Evolutionary conservation across 2,797 vertebrate genomes (phyloP), one percentile per base, ranked within the genome.

Genomic region (Mormyrus proboscirostris): DNA sequence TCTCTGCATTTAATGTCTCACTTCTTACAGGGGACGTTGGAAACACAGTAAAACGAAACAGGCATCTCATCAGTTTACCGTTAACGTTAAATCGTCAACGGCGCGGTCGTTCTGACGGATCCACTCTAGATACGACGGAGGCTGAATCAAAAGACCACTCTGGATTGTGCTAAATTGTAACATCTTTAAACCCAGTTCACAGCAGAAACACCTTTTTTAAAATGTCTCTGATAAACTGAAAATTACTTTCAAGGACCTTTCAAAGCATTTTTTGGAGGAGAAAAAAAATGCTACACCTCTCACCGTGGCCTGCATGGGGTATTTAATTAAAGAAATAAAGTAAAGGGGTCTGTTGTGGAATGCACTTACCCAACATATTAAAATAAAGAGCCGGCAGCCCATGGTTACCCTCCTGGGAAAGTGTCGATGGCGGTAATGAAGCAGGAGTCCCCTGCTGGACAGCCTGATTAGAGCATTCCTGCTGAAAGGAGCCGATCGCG

Each of bases 381-480:
- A 93, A 93, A 90, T 91, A 69, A 90, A 91, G 92, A 90, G 91
- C 90, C 89, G 89, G 91, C 90, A 92, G 90, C 89, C 92, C 92
- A 44, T 91, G 92, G 94, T 93, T 92, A 93, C 94, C 90, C 93
- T 93, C 91, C 92, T 92, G 92, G 92, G 93, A 94, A 94, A 91
- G 84, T 91, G 90, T 90, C 90, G 88, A 91, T 92, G 91, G 88
- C 93, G 91, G 93, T 94, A 94, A 94, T 94, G 92, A 93, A 92
- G 87, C 62, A 22, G 57, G 90, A 91, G 92, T 76, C 92, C 94
- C 94, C 95, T 93, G 93, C 95, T 93, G 95, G 87, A 93, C 89
- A 33, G 33, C 84, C 90, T 94, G 94, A 95, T 95, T 93, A 93
- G 93, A 90, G 93, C 93, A 95, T 94, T 93, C 94, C 93, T 93